Base-by-base conservation (phyloP, 2,888 invertebrate genomes). In the Temnothorax ravouxi region DNA sequence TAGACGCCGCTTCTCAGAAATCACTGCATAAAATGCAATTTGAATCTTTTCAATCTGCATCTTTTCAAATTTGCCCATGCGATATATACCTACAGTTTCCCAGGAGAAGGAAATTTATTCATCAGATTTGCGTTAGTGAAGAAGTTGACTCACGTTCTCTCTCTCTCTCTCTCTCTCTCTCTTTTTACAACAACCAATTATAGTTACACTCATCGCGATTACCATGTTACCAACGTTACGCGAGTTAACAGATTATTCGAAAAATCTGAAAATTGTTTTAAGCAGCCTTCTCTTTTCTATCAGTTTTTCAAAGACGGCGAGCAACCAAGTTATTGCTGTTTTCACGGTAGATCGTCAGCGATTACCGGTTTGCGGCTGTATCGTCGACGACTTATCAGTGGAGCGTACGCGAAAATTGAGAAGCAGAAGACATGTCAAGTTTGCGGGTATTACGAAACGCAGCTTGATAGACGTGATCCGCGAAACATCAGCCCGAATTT, bases 391-490 rank as follows among this genome's bases (percentile, higher is more conserved):
- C n/a, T 84, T 83, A 59, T 71, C 69, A 66, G 11, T 62, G 81
- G 75, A 86, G 84, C 79, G 56, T 74, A 77, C 69, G 61, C 56
- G 41, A 54, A 75, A 84, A 84, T 81, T 34, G 69, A 82, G 84
- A 77, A 67, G 79, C 84, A 87, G 83, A 84, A 83, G 76, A 87
- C 82, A 87, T 0, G 80, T 79, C 56, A 86, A 81, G 86, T 88
- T 87, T 90, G 89, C 88, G 66, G n/a, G 80, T 72, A 92, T 94
- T 94, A 94, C 93, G 94, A 94, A 94, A 94, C 93, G 83, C 84
- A 38, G 50, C 88, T 92, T 94, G 94, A 94, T 93, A 92, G 94
- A 92, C 92, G 92, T 91, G 91, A 93, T 93, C 91, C 92, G 92
- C 88, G 89, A 89, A 88, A 88, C 86, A 85, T 89, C 86, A 88